phyloP scores from a whole-genome alignment of 1,140 invertebrate species.

The Philaenus spumarius region DNA sequence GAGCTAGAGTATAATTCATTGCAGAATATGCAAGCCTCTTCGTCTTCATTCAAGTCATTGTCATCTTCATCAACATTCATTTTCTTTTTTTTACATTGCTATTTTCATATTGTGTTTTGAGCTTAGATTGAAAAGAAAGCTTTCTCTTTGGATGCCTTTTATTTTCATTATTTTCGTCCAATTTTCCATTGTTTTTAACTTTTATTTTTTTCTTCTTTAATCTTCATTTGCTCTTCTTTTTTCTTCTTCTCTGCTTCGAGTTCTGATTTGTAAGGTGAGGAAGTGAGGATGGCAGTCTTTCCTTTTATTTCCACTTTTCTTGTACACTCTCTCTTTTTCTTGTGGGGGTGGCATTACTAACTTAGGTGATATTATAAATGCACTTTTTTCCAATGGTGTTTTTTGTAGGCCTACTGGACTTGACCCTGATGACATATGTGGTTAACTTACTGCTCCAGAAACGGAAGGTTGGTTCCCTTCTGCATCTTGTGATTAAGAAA shows the following conservation, averaged over 20 bases:
- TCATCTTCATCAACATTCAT: neutral
- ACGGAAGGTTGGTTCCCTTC: neutral
- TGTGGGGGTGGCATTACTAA: neutral
- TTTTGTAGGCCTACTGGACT: neutral
- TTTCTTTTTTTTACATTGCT: neutral
- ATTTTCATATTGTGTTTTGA: neutral
- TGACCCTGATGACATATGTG: neutral
- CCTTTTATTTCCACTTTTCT: too few relatives aligned
- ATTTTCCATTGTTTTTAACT: neutral
- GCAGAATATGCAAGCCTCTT: conserved; percentile 2
- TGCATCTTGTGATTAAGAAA: neutral
- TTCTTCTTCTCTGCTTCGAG: neutral
- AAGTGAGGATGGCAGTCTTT: neutral
- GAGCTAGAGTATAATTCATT: neutral
- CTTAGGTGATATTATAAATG: neutral
- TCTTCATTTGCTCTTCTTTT: neutral
- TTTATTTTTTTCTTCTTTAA: neutral
- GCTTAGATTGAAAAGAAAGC: neutral
- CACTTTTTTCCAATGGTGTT: neutral
- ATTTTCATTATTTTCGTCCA: neutral
- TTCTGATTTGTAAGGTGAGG: neutral
- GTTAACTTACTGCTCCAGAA: neutral
- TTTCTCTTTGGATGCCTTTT: neutral
- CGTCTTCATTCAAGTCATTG: neutral
- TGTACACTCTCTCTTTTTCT: neutral